Evolutionary conservation across 1,140 invertebrate species (phyloP), one percentile per base, ranked within the genome.

Genomic region (Ericerus pela): DNA sequence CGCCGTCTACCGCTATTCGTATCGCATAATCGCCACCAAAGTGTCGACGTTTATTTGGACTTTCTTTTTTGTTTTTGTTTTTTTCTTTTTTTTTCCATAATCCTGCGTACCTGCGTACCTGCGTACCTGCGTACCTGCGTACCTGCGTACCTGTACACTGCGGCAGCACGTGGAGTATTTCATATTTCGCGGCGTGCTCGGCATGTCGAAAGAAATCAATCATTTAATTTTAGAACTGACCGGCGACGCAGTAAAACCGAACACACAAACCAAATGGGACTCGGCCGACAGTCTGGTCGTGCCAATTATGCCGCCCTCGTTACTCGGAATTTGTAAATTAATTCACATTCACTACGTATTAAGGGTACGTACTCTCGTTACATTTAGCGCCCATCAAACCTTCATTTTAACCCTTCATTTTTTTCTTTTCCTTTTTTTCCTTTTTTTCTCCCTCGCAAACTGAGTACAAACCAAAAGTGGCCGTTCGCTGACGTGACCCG

Each of bases 271-370:
- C 51, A 80, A 80, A 66, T 79, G 76, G 76, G 79, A 84, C 62
- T 80, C 79, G 31, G 72, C 77, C 1, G 78, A 79, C 57, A 78
- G 75, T 57, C 71, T 83, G 56, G 76, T 84, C 55, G 75, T 89
- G 30, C 85, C 85, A 8, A 76, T 84, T n/a, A 81, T 86, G 73
- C 85, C 85, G 12, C 84, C 85, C 0, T 84, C 84, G 1, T 68
- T 85, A 29, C 67, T 84, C 18, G 81, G 82, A 1, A 77, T 86
- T 36, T 88, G 84, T 68, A 75, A 81, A 57, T 71, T 88, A 20
- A 75, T 87, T 30, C 82, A 87, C 67, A 83, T 88, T 58, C 84
- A 85, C 65, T 89, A 89, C 65, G 74, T 84, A 41, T 71, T 89
- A 27, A 83, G 84, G 70, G 84, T 87, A 69, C 67, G 69, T 66